A percentile compares a stretch with the other conserved stretches of the same genome.
Conservation (phyloP, 2,113 vertebrate species). For the Falco punctatus region DNA sequence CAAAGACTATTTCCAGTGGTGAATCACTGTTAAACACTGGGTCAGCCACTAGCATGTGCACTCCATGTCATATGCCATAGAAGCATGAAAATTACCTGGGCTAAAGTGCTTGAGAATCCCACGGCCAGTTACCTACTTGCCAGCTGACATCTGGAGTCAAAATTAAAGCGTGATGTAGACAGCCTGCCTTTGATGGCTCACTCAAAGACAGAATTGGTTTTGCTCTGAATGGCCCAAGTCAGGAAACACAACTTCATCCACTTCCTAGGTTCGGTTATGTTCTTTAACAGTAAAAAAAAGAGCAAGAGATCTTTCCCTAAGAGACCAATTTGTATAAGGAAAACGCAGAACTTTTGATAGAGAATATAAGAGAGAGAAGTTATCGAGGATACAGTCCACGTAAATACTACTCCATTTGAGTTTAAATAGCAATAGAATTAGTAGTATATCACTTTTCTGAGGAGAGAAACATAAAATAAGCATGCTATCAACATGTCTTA, state of each 20-base stretch:
- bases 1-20: conserved; percentile 53
- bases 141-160: background rate
- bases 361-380: background rate
- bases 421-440: background rate
- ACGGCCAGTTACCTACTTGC: background rate
- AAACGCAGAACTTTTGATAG: background rate
- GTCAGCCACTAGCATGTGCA: conserved; percentile 52
- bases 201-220: background rate
- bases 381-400: background rate
- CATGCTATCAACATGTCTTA: background rate
- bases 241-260: background rate
- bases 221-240: background rate
- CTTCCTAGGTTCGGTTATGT: background rate
- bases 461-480: background rate
- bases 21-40: conserved; percentile 60
- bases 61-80: conserved; percentile 15
- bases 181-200: background rate
- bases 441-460: background rate
- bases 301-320: background rate
- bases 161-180: background rate
- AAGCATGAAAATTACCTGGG: background rate
- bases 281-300: background rate
- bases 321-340: background rate
- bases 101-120: background rate
- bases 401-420: background rate